These are phyloP conservation scores for Spodoptera exigua DNA, from an alignment of 2,888 invertebrate genomes.

Conservation along the genomic window DNA sequence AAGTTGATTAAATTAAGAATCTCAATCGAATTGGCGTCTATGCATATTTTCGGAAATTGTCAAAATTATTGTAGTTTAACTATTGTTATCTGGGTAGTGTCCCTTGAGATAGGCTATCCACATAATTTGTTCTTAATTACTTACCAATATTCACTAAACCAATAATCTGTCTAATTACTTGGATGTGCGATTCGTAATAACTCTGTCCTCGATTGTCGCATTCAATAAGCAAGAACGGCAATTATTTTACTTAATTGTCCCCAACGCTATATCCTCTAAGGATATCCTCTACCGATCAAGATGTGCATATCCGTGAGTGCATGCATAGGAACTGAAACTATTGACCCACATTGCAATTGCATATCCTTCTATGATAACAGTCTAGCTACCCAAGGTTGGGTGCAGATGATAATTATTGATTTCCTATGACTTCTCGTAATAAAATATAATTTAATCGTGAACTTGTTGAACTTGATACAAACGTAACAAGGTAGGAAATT, in stretches of 20 bases:
- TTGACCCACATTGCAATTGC: slow-evolving; percentile 15
- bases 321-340: slow-evolving; percentile 20
- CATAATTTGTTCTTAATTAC: too few relatives aligned
- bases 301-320: slow-evolving; percentile 29
- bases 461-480: background rate
- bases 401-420: background rate
- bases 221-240: slow-evolving; percentile 23
- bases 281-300: slow-evolving; percentile 45
- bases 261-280: slow-evolving; percentile 23
- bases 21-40: too few relatives aligned
- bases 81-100: too few relatives aligned
- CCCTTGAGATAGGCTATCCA: too few relatives aligned
- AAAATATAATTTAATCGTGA: background rate
- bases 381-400: slow-evolving; percentile 14
- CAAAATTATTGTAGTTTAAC: too few relatives aligned
- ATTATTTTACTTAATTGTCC: slow-evolving; percentile 34
- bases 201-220: slow-evolving; percentile 14
- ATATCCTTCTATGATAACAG: background rate
- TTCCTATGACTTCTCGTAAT: slow-evolving; percentile 15
- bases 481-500: too few relatives aligned
- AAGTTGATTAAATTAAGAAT: too few relatives aligned
- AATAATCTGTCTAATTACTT: slow-evolving; percentile 1
- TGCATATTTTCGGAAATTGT: too few relatives aligned
- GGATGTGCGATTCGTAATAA: slow-evolving; percentile 10
- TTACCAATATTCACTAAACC: slow-evolving; percentile 1